phyloP scores from a whole-genome alignment of 2,797 vertebrate genomes.

The Synanceia verrucosa region DNA sequence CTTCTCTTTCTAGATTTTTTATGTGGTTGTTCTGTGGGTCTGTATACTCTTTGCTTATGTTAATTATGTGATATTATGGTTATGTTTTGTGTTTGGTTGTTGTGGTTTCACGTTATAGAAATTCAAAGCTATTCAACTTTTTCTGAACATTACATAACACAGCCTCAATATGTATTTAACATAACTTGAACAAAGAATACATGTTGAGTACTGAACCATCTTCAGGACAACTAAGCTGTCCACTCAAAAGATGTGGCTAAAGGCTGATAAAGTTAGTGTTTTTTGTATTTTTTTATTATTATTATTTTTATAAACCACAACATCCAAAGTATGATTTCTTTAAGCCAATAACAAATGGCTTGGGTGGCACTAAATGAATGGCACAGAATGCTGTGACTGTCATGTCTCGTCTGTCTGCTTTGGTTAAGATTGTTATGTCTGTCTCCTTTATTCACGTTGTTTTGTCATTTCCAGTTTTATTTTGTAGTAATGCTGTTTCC shows the following conservation, averaged over 20 bases:
- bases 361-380: background rate
- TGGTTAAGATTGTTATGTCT: no score
- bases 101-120: background rate
- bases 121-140: background rate
- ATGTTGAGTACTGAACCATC: background rate
- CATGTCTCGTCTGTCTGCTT: no score
- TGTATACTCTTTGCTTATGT: background rate
- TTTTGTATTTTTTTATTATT: no score
- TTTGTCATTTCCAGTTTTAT: no score
- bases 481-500: no score
- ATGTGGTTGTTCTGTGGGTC: background rate
- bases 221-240: background rate
- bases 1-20: background rate
- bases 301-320: no score
- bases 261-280: background rate
- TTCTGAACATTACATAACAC: background rate
- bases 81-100: background rate
- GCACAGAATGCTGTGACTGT: background rate
- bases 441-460: no score
- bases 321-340: background rate
- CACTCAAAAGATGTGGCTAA: background rate
- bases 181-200: background rate
- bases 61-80: conserved; percentile 4
- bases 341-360: background rate
- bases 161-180: background rate